These are phyloP conservation scores for Azemiops feae DNA, from an alignment of 2,113 vertebrate species.

Conservation along the genomic window DNA sequence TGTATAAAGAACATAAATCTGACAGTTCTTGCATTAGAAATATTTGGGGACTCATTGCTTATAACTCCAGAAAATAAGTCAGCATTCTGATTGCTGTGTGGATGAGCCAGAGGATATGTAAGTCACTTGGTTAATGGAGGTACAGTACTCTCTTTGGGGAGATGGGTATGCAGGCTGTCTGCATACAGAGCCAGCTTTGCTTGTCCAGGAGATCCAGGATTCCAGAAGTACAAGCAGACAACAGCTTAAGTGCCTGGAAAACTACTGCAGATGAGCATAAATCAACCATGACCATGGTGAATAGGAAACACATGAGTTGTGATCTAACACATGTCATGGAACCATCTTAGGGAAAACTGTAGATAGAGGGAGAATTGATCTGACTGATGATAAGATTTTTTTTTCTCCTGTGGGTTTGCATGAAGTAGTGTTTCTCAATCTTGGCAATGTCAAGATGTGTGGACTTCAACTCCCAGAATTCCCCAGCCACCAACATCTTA, in stretches of 20 bases:
- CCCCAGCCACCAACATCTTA: neutral
- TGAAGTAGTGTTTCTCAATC: neutral
- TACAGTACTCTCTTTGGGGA: neutral
- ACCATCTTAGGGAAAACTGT: neutral
- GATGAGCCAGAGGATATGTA: neutral
- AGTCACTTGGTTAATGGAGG: neutral
- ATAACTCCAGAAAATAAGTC: neutral
- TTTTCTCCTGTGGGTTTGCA: neutral
- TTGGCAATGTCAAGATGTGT: neutral
- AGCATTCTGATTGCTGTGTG: neutral
- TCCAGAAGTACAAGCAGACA: neutral
- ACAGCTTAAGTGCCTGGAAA: neutral
- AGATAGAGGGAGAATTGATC: neutral
- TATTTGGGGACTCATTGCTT: neutral
- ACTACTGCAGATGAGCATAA: neutral
- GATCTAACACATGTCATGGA: neutral
- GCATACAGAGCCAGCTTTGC: neutral
- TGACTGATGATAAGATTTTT: neutral
- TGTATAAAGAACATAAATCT: neutral
- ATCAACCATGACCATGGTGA: neutral
- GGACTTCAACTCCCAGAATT: neutral
- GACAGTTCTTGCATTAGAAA: slow-evolving; percentile 10
- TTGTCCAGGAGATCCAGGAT: neutral
- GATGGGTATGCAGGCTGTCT: neutral
- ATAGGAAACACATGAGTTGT: neutral